Evolutionary conservation across 2,888 invertebrate species (phyloP), one percentile per base, ranked within the genome.

Genomic region (Exephanes ischioxanthus): DNA sequence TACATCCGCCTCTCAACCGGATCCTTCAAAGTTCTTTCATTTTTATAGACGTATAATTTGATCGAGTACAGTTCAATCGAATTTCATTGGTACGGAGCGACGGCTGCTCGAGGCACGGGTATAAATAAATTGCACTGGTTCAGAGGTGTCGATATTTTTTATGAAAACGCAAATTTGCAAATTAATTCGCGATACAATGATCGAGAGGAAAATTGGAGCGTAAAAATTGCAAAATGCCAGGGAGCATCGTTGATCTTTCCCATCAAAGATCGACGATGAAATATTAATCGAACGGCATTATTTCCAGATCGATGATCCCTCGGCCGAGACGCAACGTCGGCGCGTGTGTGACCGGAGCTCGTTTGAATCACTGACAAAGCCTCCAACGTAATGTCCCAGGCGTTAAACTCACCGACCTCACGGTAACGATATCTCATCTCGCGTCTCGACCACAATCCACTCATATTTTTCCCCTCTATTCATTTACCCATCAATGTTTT

Each of bases 391-490:
- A 61, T 58, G 19, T 61, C 61, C 61, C 61, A 61, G 61, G 61
- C 61, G 61, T 61, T 61, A 61, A 61, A 61, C 61, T 61, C 61
- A 61, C 61, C 61, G 61, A 61, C 61, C 61, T 61, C 26, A 16
- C 61, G 30, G 61, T 61, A 30, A 61, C 14, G 26, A 61, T 61
- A 61, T 61, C 61, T 61, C 61, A 14, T 33, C 61, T 33, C 16
- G 14, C 4, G 30, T 33, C 61, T 61, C 61, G 26, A 33, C 30
- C 1, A 61, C 3, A n/a, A 9, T n/a, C 30, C 30, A 33, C 33
- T 16, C 9, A 26, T 61, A 33, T 6, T n/a, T 19, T 33, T 61
- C 33, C 22, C 58, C 2, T 30, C 30, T 22, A 58, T 58, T 58
- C 26, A 22, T 55, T 6, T 7, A 41, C 14, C 14, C 45, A 3